A percentile compares a stretch with the other conserved stretches of the same genome.
Conservation (phyloP, 37 sponge, comb jelly and placozoan genomes). For the Cladorhizidae sp. region DNA sequence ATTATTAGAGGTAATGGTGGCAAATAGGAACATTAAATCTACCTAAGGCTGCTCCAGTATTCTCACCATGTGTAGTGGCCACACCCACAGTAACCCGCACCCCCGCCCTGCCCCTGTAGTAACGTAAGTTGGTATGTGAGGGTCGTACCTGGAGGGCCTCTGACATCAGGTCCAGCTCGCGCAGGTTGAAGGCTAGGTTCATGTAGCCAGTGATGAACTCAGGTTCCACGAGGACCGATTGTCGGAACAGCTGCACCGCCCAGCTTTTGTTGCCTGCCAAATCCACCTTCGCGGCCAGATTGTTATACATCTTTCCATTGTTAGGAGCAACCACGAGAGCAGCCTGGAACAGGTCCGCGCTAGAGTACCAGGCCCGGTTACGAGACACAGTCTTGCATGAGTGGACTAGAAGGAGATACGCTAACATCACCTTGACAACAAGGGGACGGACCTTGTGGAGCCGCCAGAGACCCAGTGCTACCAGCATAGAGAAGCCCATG, state of each 20-base stretch:
- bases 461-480: slow-evolving; percentile 8
- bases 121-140: too few relatives aligned
- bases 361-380: slow-evolving; percentile 79
- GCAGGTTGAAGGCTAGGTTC: slow-evolving; percentile 73
- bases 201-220: slow-evolving; percentile 83
- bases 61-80: too few relatives aligned
- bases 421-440: neutral
- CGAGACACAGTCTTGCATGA: slow-evolving; percentile 61
- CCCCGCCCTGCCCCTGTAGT: too few relatives aligned
- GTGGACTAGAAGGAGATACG: slow-evolving; percentile 35
- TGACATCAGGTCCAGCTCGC: slow-evolving; percentile 23
- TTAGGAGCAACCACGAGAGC: slow-evolving; percentile 66
- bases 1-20: too few relatives aligned
- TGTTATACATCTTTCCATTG: slow-evolving; percentile 90
- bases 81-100: too few relatives aligned
- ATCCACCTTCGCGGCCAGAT: slow-evolving; percentile 82
- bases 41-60: too few relatives aligned
- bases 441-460: neutral
- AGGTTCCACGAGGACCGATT: slow-evolving; percentile 63
- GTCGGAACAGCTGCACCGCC: slow-evolving; percentile 75
- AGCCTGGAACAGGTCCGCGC: slow-evolving; percentile 63
- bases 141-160: slow-evolving; percentile 52
- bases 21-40: too few relatives aligned
- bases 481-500: slow-evolving; percentile 53
- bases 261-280: slow-evolving; percentile 3